Evolutionary conservation across 35 echinoderm and acorn worm genomes (phyloP).

Genomic region (Apostichopus parvimensis): DNA sequence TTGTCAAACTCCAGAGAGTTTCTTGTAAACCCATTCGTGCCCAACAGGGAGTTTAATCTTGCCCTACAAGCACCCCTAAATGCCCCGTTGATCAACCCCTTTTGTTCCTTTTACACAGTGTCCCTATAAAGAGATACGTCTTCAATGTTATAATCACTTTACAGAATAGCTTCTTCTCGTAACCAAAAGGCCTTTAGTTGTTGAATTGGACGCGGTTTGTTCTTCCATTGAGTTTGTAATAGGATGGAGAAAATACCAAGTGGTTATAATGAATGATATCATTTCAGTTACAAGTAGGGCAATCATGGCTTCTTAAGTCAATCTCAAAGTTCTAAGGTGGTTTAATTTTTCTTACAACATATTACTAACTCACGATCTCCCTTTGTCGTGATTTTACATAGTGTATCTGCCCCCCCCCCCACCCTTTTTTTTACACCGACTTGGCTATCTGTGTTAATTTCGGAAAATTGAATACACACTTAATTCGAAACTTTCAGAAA

Average conservation of each 20-base stretch:
- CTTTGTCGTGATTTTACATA: too few relatives aligned
- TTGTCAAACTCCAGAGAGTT: slow-evolving; percentile 10
- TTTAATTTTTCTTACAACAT: not conserved
- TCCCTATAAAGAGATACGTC: not conserved
- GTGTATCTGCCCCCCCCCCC: too few relatives aligned
- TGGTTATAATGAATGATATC: not conserved
- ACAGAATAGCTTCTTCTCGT: not conserved
- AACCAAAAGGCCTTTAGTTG: not conserved
- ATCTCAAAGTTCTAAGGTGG: too few relatives aligned
- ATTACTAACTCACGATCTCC: not conserved
- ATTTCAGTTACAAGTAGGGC: not conserved
- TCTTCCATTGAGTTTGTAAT: not conserved
- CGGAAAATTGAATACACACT: too few relatives aligned
- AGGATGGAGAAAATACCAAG: not conserved
- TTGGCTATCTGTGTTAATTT: too few relatives aligned
- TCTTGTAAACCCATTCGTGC: slow-evolving; percentile 5
- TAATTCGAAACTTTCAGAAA: too few relatives aligned
- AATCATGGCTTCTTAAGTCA: not conserved
- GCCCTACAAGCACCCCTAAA: not conserved
- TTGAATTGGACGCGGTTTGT: not conserved
- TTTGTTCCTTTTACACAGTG: not conserved
- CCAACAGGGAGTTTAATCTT: slow-evolving; percentile 16
- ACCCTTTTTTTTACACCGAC: too few relatives aligned
- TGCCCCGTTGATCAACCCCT: not conserved
- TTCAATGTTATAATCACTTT: not conserved